Evolutionary conservation across 1,140 invertebrate species (phyloP).

Genomic region (Branchinecta lindahli): DNA sequence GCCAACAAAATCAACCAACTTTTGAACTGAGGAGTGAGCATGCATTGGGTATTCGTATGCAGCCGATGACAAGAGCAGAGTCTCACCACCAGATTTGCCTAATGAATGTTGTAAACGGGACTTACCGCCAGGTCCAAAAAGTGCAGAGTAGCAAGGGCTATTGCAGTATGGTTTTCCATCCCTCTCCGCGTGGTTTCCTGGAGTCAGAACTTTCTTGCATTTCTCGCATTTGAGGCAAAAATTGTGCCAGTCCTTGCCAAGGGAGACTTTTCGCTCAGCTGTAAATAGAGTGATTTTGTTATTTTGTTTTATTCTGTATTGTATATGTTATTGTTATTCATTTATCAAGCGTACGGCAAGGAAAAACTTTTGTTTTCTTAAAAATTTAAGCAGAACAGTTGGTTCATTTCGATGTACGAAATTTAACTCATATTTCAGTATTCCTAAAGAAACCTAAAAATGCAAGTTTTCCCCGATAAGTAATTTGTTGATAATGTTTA

Average conservation of each 20-base stretch:
- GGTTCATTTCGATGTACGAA: slow-evolving; percentile 1
- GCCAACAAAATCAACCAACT: too few species aligned
- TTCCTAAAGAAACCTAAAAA: neutral
- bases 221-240: slow-evolving; percentile 56
- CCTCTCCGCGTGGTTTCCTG: slow-evolving; percentile 47
- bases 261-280: slow-evolving; percentile 59
- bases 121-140: slow-evolving; percentile 52
- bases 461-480: too few species aligned
- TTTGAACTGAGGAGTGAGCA: neutral
- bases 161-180: slow-evolving; percentile 63
- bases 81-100: neutral
- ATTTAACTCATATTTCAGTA: slow-evolving; percentile 10
- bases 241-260: slow-evolving; percentile 65
- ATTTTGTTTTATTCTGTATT: slow-evolving; percentile 9
- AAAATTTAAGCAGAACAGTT: slow-evolving; percentile 1
- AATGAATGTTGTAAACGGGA: neutral
- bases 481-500: too few species aligned
- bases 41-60: neutral
- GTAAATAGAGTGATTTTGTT: slow-evolving; percentile 28
- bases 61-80: slow-evolving; percentile 1
- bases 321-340: slow-evolving; percentile 10
- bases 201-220: slow-evolving; percentile 56
- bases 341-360: neutral
- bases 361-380: slow-evolving; percentile 9
- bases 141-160: slow-evolving; percentile 52